A percentile compares a stretch with the other conserved stretches of the same genome.
Conservation (phyloP, 2,888 invertebrate genomes). For the Drosophila flavopinicola region DNA sequence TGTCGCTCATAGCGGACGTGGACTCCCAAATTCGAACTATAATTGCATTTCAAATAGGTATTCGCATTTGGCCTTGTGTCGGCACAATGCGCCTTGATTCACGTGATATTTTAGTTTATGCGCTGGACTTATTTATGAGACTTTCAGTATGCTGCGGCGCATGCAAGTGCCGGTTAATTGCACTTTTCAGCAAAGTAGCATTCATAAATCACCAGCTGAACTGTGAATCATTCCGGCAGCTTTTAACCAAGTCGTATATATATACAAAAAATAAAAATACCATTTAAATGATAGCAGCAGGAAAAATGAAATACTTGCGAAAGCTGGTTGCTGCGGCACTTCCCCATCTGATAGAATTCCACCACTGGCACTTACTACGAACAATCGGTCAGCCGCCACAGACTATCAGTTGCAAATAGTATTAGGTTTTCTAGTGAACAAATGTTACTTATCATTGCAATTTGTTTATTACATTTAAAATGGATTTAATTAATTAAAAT, state of each 20-base stretch:
- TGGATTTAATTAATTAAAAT: background rate
- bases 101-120: slow-evolving; percentile 66
- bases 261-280: background rate
- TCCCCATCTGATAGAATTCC: background rate
- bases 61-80: slow-evolving; percentile 56
- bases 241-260: background rate
- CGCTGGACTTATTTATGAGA: slow-evolving; percentile 57
- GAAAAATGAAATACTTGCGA: background rate
- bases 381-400: slow-evolving; percentile 13
- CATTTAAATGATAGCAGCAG: slow-evolving; percentile 3
- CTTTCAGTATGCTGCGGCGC: slow-evolving; percentile 20
- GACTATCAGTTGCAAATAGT: background rate
- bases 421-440: no score
- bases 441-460: no score
- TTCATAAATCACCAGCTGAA: slow-evolving; percentile 11
- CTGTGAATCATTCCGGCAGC: background rate
- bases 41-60: slow-evolving; percentile 72
- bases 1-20: slow-evolving; percentile 65
- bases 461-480: no score
- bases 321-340: slow-evolving; percentile 30
- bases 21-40: slow-evolving; percentile 46
- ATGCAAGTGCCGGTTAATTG: slow-evolving; percentile 33
- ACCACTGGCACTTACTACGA: background rate
- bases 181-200: slow-evolving; percentile 22
- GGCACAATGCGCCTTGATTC: slow-evolving; percentile 44